Conservation (phyloP, 1,140 invertebrate species). For the Whitmania pigra region DNA sequence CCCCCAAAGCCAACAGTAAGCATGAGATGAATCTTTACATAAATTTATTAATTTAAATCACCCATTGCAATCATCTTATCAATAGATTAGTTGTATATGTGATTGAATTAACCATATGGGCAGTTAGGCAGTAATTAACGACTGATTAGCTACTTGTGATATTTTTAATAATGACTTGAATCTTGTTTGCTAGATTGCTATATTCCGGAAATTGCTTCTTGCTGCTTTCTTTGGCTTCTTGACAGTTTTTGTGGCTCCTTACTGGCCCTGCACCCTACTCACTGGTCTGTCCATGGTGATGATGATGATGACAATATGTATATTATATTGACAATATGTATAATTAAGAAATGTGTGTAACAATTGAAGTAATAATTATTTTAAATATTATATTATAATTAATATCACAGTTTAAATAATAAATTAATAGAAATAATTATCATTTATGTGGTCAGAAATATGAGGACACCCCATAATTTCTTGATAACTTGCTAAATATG, state of each 20-base stretch:
- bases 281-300: conserved; percentile 30
- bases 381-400: too few relatives aligned
- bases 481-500: not conserved
- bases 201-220: conserved; percentile 52
- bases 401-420: too few relatives aligned
- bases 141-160: not conserved
- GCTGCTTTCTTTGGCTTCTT: conserved; percentile 49
- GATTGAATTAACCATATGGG: not conserved
- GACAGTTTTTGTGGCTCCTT: conserved; percentile 54
- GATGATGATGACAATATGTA: not conserved
- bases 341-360: too few relatives aligned
- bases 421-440: too few relatives aligned
- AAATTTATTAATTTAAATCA: too few relatives aligned
- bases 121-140: not conserved
- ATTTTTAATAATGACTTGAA: not conserved
- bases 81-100: too few relatives aligned
- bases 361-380: too few relatives aligned
- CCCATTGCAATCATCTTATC: too few relatives aligned
- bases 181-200: conserved; percentile 37
- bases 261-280: conserved; percentile 47
- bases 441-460: not conserved
- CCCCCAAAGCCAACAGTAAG: too few relatives aligned
- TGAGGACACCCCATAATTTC: not conserved
- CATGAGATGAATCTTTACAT: too few relatives aligned
- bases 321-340: too few relatives aligned